Evolutionary conservation across 2,797 vertebrate species (phyloP).

Genomic region (Dendrocincla tyrannina): DNA sequence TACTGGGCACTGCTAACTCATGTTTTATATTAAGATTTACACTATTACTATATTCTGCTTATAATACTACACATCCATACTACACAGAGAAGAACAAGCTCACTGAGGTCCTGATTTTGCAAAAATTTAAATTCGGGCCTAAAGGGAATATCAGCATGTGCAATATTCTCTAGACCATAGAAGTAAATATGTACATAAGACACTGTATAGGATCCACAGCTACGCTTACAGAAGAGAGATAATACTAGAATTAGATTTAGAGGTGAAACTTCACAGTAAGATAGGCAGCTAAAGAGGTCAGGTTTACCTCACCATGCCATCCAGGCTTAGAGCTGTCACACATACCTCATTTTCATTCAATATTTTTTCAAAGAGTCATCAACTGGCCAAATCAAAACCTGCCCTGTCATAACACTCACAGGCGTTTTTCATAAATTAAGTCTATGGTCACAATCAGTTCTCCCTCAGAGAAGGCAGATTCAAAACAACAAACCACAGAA

Average conservation of each 20-base stretch:
- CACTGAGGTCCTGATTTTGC: not conserved
- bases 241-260: not conserved
- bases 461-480: not conserved
- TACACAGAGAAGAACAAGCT: not conserved
- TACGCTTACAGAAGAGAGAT: not conserved
- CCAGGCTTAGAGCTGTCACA: not conserved
- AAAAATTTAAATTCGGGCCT: not conserved
- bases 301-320: not conserved
- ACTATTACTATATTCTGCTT: not conserved
- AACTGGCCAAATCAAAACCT: not conserved
- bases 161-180: not conserved
- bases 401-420: not conserved
- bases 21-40: not conserved
- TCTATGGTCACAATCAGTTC: not conserved
- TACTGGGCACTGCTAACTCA: not conserved
- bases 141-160: not conserved
- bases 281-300: not conserved
- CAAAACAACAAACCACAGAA: not conserved
- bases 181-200: not conserved
- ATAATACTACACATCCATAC: not conserved
- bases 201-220: not conserved
- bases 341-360: not conserved
- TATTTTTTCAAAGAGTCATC: not conserved
- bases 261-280: not conserved
- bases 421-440: not conserved